Conservation (phyloP, 1,140 invertebrate species). For the Andrena cerasifolii region DNA sequence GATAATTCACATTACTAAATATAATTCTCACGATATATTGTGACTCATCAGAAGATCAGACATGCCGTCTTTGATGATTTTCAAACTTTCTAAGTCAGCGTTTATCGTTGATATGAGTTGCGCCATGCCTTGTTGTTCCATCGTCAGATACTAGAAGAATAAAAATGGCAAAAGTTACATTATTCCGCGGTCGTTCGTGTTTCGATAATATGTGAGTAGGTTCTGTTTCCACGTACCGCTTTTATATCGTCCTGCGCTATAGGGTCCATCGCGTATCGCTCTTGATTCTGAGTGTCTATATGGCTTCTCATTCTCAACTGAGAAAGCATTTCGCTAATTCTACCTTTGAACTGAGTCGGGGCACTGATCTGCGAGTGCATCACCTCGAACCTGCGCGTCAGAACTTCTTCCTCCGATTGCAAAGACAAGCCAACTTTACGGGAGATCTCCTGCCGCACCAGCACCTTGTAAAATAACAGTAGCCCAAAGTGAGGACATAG, state of each 20-base stretch:
- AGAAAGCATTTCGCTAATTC: conserved; percentile 94
- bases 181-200: too few relatives aligned
- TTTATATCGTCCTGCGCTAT: conserved; percentile 86
- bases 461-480: conserved; percentile 83
- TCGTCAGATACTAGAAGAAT: conserved; percentile 86
- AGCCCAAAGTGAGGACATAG: not conserved
- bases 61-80: conserved; percentile 92
- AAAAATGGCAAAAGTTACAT: conserved; percentile 4
- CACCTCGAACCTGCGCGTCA: conserved; percentile 92
- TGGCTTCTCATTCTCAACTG: conserved; percentile 91
- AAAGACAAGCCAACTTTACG: conserved; percentile 93
- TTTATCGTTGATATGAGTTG: conserved; percentile 91
- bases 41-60: conserved; percentile 78
- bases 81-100: conserved; percentile 88
- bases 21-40: conserved; percentile 66
- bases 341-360: conserved; percentile 95
- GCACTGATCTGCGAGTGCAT: conserved; percentile 93
- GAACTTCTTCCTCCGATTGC: conserved; percentile 93
- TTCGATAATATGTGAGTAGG: not conserved
- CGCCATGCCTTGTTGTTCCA: conserved; percentile 93
- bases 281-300: conserved; percentile 79
- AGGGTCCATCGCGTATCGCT: conserved; percentile 85
- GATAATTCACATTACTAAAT: conserved; percentile 50
- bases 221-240: conserved; percentile 79
- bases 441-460: conserved; percentile 93